phyloP scores from a whole-genome alignment of 2,888 invertebrate species.

The Tryphoninae sp. region DNA sequence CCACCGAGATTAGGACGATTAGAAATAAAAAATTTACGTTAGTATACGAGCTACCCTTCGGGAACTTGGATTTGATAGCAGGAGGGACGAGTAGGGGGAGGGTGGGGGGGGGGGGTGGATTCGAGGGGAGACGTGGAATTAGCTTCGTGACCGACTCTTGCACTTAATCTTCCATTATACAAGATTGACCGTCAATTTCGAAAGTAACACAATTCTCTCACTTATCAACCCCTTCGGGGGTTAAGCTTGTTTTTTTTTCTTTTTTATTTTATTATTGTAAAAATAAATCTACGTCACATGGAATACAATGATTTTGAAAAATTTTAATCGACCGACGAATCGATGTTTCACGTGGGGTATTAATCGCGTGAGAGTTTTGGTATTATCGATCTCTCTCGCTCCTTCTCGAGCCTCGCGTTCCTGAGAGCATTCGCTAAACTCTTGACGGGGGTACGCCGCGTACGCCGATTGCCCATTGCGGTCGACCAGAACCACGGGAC shows the following conservation, averaged over 20 bases:
- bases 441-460: slow-evolving; percentile 30
- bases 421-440: slow-evolving; percentile 39
- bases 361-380: slow-evolving; percentile 6
- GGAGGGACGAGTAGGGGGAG: too few species aligned
- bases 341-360: too few species aligned
- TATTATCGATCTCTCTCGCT: slow-evolving; percentile 45
- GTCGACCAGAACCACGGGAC: slow-evolving; percentile 40
- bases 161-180: slow-evolving; percentile 50
- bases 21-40: slow-evolving; percentile 47
- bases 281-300: not conserved
- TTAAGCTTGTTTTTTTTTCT: not conserved
- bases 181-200: slow-evolving; percentile 53
- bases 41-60: slow-evolving; percentile 12
- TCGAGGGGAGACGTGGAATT: slow-evolving; percentile 28
- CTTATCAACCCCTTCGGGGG: not conserved
- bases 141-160: slow-evolving; percentile 53
- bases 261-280: not conserved
- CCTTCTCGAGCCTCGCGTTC: slow-evolving; percentile 24
- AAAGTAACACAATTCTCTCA: slow-evolving; percentile 21
- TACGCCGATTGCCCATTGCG: slow-evolving; percentile 41
- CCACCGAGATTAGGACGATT: slow-evolving; percentile 32
- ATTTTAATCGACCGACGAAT: too few species aligned
- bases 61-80: not conserved
- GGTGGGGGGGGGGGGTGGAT: not conserved
- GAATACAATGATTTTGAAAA: not conserved